Conservation (phyloP, 2,888 invertebrate species). For the Ophion ellenae region DNA sequence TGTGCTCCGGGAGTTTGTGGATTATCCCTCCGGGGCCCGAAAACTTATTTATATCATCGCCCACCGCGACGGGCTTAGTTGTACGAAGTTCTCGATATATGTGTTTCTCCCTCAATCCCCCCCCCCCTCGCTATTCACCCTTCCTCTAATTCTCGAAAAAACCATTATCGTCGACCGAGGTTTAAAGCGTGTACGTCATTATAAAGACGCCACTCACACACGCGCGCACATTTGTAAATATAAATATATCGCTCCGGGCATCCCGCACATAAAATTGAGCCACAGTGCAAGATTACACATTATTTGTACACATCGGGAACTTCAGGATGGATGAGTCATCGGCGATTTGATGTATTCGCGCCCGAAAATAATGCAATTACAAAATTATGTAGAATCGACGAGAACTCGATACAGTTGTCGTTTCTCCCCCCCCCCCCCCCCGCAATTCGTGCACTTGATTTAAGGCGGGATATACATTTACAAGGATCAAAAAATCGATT, state of each 20-base stretch:
- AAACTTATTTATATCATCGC: conserved; percentile 59
- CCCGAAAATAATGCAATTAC: not conserved
- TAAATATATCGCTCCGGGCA: conserved; percentile 7
- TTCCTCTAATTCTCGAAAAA: conserved; percentile 55
- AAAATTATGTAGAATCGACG: not conserved
- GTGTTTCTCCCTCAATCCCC: too few species aligned
- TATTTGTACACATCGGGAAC: conserved; percentile 1
- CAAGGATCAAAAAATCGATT: too few species aligned
- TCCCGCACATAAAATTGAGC: conserved; percentile 19
- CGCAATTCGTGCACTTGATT: too few species aligned
- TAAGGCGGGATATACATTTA: too few species aligned
- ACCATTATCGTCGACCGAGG: conserved; percentile 53
- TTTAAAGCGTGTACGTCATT: conserved; percentile 23
- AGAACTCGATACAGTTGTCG: too few species aligned
- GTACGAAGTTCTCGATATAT: conserved; percentile 17
- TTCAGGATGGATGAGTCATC: not conserved
- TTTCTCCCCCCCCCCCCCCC: too few species aligned
- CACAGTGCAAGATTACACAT: conserved; percentile 16
- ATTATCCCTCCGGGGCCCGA: conserved; percentile 49
- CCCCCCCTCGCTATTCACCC: conserved; percentile 12
- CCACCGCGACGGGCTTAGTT: conserved; percentile 51
- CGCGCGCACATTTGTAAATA: not conserved
- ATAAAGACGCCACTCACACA: conserved; percentile 1
- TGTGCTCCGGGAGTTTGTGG: conserved; percentile 47
- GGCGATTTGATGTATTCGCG: not conserved